Base-by-base conservation (phyloP, 2,888 invertebrate genomes). In the Psylliodes chrysocephalus region DNA sequence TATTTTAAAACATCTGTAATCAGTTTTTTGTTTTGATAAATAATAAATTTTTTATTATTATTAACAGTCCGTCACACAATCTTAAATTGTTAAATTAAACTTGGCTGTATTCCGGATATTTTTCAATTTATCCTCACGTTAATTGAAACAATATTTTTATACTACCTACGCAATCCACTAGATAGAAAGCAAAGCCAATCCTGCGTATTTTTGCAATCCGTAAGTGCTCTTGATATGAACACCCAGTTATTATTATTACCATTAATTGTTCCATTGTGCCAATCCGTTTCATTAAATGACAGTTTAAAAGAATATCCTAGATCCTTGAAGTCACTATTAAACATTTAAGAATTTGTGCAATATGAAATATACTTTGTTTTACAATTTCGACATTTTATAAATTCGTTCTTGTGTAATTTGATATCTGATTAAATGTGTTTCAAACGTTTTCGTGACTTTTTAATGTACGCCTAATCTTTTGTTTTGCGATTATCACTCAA, bases 361-460 rank as follows among this genome's bases (percentile, higher is more conserved):
- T 49, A 40, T 59, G 30, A 57, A 57, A 57, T 49, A 44, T 57
- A 49, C 25, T 59, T 28, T 40, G 38, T 49, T 59, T 38, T 49
- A 35, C 12, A 49, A 49, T 59, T 59, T 59, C 59, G 38, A 28
- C 49, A 59, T 49, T 59, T 49, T 28, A 14, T 59, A 51, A 59
- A 49, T 35, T 40, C 40, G 28, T 54, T 57, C 35, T 59, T 59
- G 59, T 51, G 59, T 35, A 59, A 59, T 49, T 59, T 59, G 49
- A 59, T 59, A 59, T 59, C 59, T 59, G 59, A 59, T 49, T 51
- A 59, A 59, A 59, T 59, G 57, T 47, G 33, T 47, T 56, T 33
- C 33, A 54, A 56, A 56, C 56, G 47, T 49, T 40, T 59, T 59
- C 59, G 59, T 59, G 59, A 59, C 59, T 59, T 59, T 51, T 59